Base-by-base conservation (phyloP, 2,113 vertebrate genomes). In the Rhynchopsitta pachyrhyncha region DNA sequence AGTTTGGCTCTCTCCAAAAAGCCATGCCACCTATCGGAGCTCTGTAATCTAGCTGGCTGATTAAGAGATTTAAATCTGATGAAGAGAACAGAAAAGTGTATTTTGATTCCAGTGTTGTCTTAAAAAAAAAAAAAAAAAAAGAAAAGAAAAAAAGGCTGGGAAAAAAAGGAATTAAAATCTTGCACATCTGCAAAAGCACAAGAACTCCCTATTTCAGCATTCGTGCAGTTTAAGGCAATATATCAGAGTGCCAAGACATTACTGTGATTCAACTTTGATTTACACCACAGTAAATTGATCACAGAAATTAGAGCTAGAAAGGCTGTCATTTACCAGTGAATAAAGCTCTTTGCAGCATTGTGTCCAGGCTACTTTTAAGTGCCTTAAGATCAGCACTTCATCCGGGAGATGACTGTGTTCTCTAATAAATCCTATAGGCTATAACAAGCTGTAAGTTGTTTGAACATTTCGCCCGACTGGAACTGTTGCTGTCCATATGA, bases 161-260 rank as follows among this genome's bases (percentile, higher is more conserved):
- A 3, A 63, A 59, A 47, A 84, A 82, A 35, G 35, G 33, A 78
- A 53, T 67, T 14, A 29, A 15, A 59, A 59, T 24, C 33, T 59
- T 35, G 9, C 23, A 59, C 57, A 42, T 55, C 69, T 91, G 81
- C 64, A 73, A 77, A 2, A 16, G 42, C 63, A 47, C 33, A 55
- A 80, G 49, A 88, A 68, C 31, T 90, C 82, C 55, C 64, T 35
- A 17, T 76, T 95, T 94, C 67, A 91, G 83, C 82, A 86, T 76
- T 86, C 6, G 1, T 93, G 78, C 90, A 93, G 88, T 90, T 91
- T 74, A 69, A 85, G 92, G 87, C 82, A 84, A 52, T 60, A 15
- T 20, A 8, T 47, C 50, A 23, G 47, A 71, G 47, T 90, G 89
- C 95, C 84, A 86, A 64, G 88, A 69, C 52, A 35, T 77, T 52